phyloP scores from a whole-genome alignment of 1,140 invertebrate genomes.

The Heterodera schachtii region DNA sequence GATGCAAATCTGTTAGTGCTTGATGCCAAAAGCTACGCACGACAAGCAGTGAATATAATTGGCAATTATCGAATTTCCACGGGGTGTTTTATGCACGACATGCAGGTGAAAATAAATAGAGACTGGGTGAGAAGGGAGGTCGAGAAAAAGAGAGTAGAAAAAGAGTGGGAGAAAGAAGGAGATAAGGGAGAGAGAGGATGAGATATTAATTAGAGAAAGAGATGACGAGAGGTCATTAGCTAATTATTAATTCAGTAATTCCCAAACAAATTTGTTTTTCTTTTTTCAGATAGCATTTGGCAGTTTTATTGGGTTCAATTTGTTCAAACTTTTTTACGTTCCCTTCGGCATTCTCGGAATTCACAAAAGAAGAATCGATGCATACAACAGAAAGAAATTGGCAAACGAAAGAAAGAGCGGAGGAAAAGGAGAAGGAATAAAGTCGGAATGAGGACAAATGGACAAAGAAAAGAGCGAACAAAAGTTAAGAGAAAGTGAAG shows the following conservation, averaged over 20 bases:
- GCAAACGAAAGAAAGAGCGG: constrained; percentile 5
- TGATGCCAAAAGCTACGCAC: constrained; percentile 55
- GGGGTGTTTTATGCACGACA: constrained; percentile 60
- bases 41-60: constrained; percentile 59
- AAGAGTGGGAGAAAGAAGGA: not conserved
- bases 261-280: constrained; percentile 31
- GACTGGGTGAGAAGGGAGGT: no score
- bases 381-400: not conserved
- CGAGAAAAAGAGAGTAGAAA: no score
- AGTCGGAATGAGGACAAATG: constrained; percentile 14
- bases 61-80: constrained; percentile 56
- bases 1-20: constrained; percentile 63
- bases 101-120: constrained; percentile 51
- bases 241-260: no score
- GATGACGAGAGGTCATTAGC: no score
- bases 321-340: constrained; percentile 63
- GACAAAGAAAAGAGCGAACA: no score
- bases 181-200: constrained; percentile 4
- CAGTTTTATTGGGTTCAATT: constrained; percentile 55
- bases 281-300: constrained; percentile 52
- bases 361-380: constrained; percentile 41
- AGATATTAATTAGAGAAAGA: no score
- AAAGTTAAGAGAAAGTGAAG: no score
- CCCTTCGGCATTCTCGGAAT: constrained; percentile 60
- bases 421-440: not conserved